Base-by-base conservation (phyloP, 2,888 invertebrate genomes). In the Caenorhabditis imperialis region DNA sequence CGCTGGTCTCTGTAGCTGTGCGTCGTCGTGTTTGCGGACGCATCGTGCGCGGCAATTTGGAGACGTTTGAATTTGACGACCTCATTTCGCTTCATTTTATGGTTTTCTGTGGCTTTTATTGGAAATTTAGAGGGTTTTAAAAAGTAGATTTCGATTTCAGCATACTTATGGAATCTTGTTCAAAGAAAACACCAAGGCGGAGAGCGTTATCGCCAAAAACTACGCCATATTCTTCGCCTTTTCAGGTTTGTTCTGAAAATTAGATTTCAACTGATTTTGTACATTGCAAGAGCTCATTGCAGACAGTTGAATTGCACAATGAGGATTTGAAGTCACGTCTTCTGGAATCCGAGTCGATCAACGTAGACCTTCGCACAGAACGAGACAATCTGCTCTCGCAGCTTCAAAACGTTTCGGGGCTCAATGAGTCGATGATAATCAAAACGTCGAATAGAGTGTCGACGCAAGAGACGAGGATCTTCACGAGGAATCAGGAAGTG, bases 401-500 rank as follows among this genome's bases (percentile, higher is more conserved):
- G 6, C 14, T 62, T 3, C 20, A 53, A 8, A 53, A 44, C 30
- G 27, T 50, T 6, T 45, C 74, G 0, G 74, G 74, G 12, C 47
- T 74, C 23, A 69, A 69, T 16, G 74, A 74, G 14, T 54, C 54
- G 27, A 48, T 69, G 10, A 69, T 74, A 12, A 62, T 74, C 38
- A 62, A 74, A 23, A 37, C 23, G 12, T 54, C 54, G 10, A 67
- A 69, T 16, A n/a, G 62, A 30, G 62, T 69, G 3, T 74, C 74
- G 6, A 67, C 62, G 3, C 67, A 69, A 25, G 61, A 74, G 25
- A 74, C 67, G 3, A 27, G 53, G 5, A 69, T 74, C 7, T 69
- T 27, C 23, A n/a, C 35, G 18, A 14, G 73, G 14, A 58, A 73
- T 55, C 18, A 54, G 37, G 27, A 14, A 10, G 50, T 61, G 18